phyloP scores from a whole-genome alignment of 2,797 vertebrate species.

The Crenuchus spilurus region DNA sequence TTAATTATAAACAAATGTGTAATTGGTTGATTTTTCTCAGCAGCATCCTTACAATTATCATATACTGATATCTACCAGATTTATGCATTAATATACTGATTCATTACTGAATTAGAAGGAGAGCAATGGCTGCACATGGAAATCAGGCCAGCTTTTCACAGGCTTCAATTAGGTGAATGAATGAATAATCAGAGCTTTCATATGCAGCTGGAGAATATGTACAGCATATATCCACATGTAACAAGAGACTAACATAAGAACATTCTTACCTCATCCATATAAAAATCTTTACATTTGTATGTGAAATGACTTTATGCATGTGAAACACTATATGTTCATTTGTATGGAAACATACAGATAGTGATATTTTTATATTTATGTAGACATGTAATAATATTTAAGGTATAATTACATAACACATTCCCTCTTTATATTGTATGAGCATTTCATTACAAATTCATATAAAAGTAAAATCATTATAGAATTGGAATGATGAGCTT shows the following conservation, averaged over 20 bases:
- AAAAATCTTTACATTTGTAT: neutral
- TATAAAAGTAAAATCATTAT: too few species aligned
- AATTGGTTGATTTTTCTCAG: conserved; percentile 30
- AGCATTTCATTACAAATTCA: too few species aligned
- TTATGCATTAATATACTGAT: neutral
- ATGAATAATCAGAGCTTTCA: conserved; percentile 33
- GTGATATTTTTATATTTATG: too few species aligned
- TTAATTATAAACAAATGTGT: conserved; percentile 41
- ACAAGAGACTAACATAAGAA: neutral
- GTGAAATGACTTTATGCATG: neutral
- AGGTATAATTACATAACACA: too few species aligned
- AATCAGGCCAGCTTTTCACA: neutral
- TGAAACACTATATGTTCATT: neutral
- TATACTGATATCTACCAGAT: conserved; percentile 30
- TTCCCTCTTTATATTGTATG: too few species aligned
- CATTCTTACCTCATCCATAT: neutral
- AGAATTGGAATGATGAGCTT: too few species aligned
- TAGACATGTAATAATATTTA: too few species aligned
- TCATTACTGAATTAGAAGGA: conserved; percentile 37
- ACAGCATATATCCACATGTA: neutral
- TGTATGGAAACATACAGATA: neutral
- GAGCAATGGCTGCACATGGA: neutral
- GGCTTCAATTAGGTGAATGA: conserved; percentile 34
- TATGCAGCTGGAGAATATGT: neutral
- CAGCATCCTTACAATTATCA: conserved; percentile 1